Percentiles rank a stretch among this genome's conserved stretches.
Evolutionary conservation across 2,113 vertebrate genomes (phyloP).

Genomic region (Tetrao urogallus): DNA sequence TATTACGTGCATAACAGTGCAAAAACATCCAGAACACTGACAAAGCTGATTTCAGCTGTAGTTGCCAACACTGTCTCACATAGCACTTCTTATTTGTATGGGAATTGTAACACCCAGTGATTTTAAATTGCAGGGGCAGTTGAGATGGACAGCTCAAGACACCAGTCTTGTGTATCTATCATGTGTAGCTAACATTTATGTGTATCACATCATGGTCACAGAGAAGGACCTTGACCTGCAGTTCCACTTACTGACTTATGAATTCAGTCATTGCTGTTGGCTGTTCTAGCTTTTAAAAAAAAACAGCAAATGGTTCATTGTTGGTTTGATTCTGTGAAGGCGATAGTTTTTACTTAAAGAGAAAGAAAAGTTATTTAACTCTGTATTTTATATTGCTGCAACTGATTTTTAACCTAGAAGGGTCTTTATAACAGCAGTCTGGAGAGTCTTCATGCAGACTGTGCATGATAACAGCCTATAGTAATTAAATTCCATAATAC

Average conservation of each 20-base stretch:
- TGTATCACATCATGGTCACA: neutral
- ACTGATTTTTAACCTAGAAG: neutral
- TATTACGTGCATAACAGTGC: neutral
- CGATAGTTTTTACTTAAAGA: neutral
- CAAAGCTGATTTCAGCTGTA: neutral
- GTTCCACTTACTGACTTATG: neutral
- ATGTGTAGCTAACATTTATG: neutral
- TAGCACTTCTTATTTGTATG: neutral
- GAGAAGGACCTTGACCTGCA: neutral
- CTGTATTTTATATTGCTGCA: neutral
- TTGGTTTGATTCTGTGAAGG: neutral
- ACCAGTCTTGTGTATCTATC: fast-evolving
- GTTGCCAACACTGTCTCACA: neutral
- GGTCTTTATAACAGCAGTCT: neutral
- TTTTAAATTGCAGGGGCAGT: neutral
- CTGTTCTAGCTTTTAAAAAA: neutral
- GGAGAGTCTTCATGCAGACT: neutral
- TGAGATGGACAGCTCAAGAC: neutral
- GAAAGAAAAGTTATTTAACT: neutral
- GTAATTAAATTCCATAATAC: neutral
- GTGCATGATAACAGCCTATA: neutral
- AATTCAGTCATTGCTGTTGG: neutral
- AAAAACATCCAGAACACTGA: neutral
- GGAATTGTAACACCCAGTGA: neutral
- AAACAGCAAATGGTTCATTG: neutral